Percentiles rank a stretch among this genome's conserved stretches.
These are phyloP conservation scores for Scaptomyza pallida DNA, from an alignment of 1,140 invertebrate genomes.

Conservation along the genomic window DNA sequence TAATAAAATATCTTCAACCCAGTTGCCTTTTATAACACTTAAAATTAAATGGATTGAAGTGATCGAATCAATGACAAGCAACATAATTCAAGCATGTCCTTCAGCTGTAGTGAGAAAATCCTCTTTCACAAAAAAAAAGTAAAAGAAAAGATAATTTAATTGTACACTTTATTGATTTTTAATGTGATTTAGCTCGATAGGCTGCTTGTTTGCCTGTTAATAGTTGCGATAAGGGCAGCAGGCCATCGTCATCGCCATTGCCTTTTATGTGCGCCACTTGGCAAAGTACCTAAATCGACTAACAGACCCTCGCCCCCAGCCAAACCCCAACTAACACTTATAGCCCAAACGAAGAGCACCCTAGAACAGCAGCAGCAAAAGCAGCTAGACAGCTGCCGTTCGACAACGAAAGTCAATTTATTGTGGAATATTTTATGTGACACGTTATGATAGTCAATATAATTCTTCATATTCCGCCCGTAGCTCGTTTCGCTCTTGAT, in stretches of 20 bases:
- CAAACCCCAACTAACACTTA: neutral
- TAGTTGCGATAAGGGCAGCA: constrained; percentile 62
- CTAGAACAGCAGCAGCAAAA: neutral
- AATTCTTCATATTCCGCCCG: constrained; percentile 59
- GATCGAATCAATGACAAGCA: neutral
- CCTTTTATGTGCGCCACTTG: constrained; percentile 70
- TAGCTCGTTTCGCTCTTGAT: constrained; percentile 15
- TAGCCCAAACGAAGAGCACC: constrained; percentile 2
- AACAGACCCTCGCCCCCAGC: neutral
- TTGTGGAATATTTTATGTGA: constrained; percentile 82
- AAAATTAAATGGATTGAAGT: neutral
- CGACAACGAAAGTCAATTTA: constrained; percentile 76
- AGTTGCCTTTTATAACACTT: neutral
- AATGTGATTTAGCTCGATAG: constrained; percentile 64
- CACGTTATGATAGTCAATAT: constrained; percentile 80
- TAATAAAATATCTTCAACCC: neutral
- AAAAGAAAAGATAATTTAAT: constrained; percentile 75
- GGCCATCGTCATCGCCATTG: constrained; percentile 45
- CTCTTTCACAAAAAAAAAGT: no score
- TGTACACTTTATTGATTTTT: constrained; percentile 81
- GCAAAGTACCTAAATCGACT: constrained; percentile 54
- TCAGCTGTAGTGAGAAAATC: constrained; percentile 17
- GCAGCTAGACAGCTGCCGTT: constrained; percentile 50
- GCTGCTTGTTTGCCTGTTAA: constrained; percentile 64
- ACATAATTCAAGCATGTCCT: constrained; percentile 5